Base-by-base conservation (phyloP, 2,888 invertebrate species). In the Andrena haemorrhoa region DNA sequence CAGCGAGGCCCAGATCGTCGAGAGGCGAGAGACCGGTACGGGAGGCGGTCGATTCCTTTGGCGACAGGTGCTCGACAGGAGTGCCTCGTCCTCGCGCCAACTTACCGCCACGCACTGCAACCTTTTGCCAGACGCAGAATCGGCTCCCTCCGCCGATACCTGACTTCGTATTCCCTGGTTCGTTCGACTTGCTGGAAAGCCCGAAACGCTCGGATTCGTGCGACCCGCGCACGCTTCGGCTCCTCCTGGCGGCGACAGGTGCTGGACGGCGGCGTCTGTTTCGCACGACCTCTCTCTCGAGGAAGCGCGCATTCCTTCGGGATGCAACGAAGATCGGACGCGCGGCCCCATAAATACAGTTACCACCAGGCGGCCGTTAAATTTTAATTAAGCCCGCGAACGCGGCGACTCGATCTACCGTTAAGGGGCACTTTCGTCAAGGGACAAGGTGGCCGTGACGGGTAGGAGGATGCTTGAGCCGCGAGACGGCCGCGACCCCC, bases 41-140 rank as follows among this genome's bases (percentile, higher is more conserved):
- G 79, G 83, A 77, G 70, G 75, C 69, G 71, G 72, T 33, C 80
- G 76, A 83, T 83, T 75, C 70, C 77, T 84, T 84, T 71, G 75
- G 88, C 90, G 87, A 89, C 90, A 90, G 90, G 90, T 90, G 90
- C 88, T 83, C 79, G 80, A 88, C 85, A 79, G 85, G 83, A 84
- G 79, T 86, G 74, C 75, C 83, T 70, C 63, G 74, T 81, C 64
- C 71, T 71, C 72, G 61, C 53, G 79, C 78, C 73, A 84, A 23
- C 51, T 49, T 10, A 41, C 66, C 60, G 51, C 51, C 41, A 0
- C 60, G 63, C 51, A 53, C 58, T 53, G n/a, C 72, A 31, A 12
- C 47, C 47, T 16, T 16, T 41, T 41, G 10, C 4, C 26, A n/a
- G n/a, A 0, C 7, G 31, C 10, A 33, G 23, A n/a, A 7, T 8